These are phyloP conservation scores for Ispidina lecontei DNA, from an alignment of 2,797 vertebrate species.

Conservation along the genomic window DNA sequence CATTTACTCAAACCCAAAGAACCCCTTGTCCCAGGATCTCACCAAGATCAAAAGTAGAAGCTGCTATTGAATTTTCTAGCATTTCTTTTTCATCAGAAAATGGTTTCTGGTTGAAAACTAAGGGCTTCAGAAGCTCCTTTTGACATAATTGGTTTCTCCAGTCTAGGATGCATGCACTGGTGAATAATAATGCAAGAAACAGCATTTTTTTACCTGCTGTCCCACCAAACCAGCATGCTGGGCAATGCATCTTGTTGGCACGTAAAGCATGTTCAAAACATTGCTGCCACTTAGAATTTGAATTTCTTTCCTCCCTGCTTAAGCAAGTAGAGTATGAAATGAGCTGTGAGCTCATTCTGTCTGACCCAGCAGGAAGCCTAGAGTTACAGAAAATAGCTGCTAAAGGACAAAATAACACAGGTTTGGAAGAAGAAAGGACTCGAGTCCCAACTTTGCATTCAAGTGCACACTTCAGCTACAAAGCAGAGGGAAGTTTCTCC, in stretches of 20 bases:
- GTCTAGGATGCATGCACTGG: background rate
- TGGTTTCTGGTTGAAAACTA: background rate
- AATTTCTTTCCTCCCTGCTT: background rate
- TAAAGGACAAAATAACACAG: background rate
- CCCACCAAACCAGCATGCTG: background rate
- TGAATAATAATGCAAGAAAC: background rate
- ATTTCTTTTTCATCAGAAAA: background rate
- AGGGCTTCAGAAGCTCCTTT: background rate
- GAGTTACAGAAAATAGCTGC: background rate
- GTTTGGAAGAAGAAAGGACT: background rate
- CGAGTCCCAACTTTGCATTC: background rate
- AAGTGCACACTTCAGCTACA: background rate
- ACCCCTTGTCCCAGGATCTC: background rate
- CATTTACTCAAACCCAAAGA: background rate
- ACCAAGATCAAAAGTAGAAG: background rate
- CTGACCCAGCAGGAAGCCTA: background rate
- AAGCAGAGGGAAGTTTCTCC: background rate
- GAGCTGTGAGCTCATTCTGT: background rate
- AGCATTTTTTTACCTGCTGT: background rate
- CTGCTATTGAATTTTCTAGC: background rate
- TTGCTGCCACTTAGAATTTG: background rate
- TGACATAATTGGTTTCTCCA: background rate
- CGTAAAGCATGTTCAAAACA: background rate
- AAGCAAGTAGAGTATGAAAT: background rate
- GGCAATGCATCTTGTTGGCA: background rate